Base-by-base conservation (phyloP, 53 echinoderm and acorn worm species). In the Actinopyga echinites region DNA sequence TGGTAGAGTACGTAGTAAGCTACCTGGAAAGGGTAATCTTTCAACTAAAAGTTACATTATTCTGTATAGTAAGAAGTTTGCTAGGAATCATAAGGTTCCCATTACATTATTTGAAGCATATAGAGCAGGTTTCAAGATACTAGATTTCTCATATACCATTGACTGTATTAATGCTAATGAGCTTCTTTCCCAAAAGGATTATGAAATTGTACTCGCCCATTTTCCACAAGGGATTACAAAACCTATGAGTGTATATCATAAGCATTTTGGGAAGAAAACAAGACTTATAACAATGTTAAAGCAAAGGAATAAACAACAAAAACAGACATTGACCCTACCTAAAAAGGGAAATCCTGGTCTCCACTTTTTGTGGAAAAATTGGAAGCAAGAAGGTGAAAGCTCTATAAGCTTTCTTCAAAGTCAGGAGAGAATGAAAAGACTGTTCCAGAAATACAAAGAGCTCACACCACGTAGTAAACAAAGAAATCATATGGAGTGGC, bases 301-400 rank as follows among this genome's bases (percentile, higher is more conserved):
- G 7, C 37, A 7, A 37, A 37, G 37, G 37, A 3, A 37, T 37
- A 37, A 37, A 7, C 37, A 7, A 3, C 3, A 37, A 7, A 3
- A 7, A 37, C 4, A 3, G 37, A 7, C 7, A 37, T 7, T 5
- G 4, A 3, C 7, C 4, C 3, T 37, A 5, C 37, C 37, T 37
- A 71, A 71, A 43, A 71, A 30, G 6, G 40, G 71, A 21, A 71
- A 38, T 7, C 71, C 40, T 9, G 71, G 71, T 31, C 38, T 69
- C 3, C 38, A 69, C 71, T 69, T 69, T 69, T 35, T 69, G 38
- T 69, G 71, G 71, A 69, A 69, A 24, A 34, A 69, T 3, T 69
- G 43, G 37, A 69, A 69, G 24, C 35, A 34, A 5, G 71, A 69
- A 37, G 8, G 35, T 34, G 71, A 20, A 71, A 71, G 21, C 1